Base-by-base conservation (phyloP, 2,888 invertebrate species). In the Epinotia ramella region DNA sequence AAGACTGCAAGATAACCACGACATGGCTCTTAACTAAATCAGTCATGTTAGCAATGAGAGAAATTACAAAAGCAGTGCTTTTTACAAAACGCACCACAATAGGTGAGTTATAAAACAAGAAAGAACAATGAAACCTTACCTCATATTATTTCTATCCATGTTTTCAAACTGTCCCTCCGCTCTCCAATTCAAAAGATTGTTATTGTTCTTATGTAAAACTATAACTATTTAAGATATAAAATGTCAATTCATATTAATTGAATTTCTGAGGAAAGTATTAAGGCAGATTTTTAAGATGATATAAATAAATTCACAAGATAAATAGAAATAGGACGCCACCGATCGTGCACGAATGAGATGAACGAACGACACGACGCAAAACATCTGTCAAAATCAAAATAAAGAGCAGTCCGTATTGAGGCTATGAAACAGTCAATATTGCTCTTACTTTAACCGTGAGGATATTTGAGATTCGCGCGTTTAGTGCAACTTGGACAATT, bases 101-200 rank as follows among this genome's bases (percentile, higher is more conserved):
- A 80, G 80, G 84, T 82, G 84, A 85, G 84, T 83, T 68, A 75
- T 69, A 79, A 78, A 78, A 76, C 79, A 79, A 85, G 82, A 88
- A 87, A 85, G 85, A 81, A 86, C 82, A 86, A 86, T 84, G 83
- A 83, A 84, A 81, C 80, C 92, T 89, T 85, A 93, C 94, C 94
- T 94, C 92, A 93, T 91, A 91, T 89, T 88, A 83, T 89, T 93
- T 84, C 93, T 91, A 84, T 93, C 93, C 92, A 93, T 93, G 79
- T 86, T 90, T 84, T 80, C 78, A 83, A 84, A 82, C 81, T 84
- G 81, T 68, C 62, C 59, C 46, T 44, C 46, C 46, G 20, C 13
- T 49, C 73, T 63, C 57, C 20, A 57, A 46, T 49, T 44, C 9
- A 63, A 63, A 18, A 44, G 62, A 68, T 33, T 20, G n/a, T 64